A percentile compares a stretch with the other conserved stretches of the same genome.
Evolutionary conservation across 2,888 invertebrate genomes (phyloP).

Genomic region (Pimpla rufipes): DNA sequence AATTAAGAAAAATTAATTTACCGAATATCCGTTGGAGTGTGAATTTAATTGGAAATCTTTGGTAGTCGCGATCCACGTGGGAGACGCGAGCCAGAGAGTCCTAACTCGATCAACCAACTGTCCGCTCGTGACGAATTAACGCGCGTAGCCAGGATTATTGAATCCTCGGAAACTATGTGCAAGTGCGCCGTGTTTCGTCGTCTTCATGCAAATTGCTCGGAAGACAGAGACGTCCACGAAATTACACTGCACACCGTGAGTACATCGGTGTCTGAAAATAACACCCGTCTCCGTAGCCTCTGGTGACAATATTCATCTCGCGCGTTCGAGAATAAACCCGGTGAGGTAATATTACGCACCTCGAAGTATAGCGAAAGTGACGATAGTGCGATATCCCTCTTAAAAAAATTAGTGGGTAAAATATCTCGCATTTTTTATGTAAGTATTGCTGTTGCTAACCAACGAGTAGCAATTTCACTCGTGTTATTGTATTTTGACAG

Average conservation of each 20-base stretch:
- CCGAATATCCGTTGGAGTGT: too few relatives aligned
- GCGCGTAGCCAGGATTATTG: constrained; percentile 33
- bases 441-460: too few relatives aligned
- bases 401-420: too few relatives aligned
- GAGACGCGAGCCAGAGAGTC: neutral
- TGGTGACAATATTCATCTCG: neutral
- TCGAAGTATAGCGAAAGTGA: too few relatives aligned
- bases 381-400: too few relatives aligned
- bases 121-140: constrained; percentile 44
- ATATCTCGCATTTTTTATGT: too few relatives aligned
- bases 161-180: constrained; percentile 46
- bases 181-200: constrained; percentile 40
- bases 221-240: constrained; percentile 3
- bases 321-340: neutral
- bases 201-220: constrained; percentile 47
- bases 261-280: constrained; percentile 12
- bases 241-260: neutral
- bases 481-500: too few relatives aligned
- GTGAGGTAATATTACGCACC: constrained; percentile 6
- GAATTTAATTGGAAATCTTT: neutral
- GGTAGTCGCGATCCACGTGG: neutral
- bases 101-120: constrained; percentile 10
- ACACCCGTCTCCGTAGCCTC: neutral
- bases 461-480: too few relatives aligned
- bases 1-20: too few relatives aligned